Evolutionary conservation across 2,797 vertebrate species (phyloP).

Genomic region (Sebastes steindachneri): DNA sequence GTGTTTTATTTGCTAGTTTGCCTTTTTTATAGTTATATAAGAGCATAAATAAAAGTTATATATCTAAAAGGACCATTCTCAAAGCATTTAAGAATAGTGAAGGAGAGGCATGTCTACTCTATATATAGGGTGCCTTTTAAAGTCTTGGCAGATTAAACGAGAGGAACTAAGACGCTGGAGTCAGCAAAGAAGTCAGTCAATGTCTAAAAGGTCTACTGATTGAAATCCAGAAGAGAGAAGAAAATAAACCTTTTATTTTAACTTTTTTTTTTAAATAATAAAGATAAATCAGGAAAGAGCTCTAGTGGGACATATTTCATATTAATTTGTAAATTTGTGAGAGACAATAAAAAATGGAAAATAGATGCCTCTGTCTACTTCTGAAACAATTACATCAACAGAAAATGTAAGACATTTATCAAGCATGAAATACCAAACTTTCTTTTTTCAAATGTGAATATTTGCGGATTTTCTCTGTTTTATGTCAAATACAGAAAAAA

Average conservation of each 20-base stretch:
- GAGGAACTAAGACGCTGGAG: neutral
- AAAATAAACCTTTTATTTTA: neutral
- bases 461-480: neutral
- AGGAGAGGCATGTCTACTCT: neutral
- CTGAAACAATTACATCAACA: neutral
- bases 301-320: neutral
- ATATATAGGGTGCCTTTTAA: slow-evolving; percentile 8
- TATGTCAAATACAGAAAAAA: neutral
- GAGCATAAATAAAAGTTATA: slow-evolving; percentile 44
- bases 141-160: slow-evolving; percentile 18
- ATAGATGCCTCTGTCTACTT: neutral
- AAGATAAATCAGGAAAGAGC: neutral
- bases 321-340: neutral
- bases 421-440: neutral
- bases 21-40: slow-evolving; percentile 45
- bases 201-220: neutral
- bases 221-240: neutral
- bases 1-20: slow-evolving; percentile 34
- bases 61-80: slow-evolving; percentile 12
- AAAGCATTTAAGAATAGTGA: slow-evolving; percentile 20
- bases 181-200: slow-evolving; percentile 16
- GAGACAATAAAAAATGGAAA: neutral
- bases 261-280: neutral
- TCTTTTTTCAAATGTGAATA: neutral
- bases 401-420: neutral